Evolutionary conservation across 2,797 vertebrate species (phyloP), one percentile per base, ranked within the genome.

Genomic region (Haliaeetus albicilla): DNA sequence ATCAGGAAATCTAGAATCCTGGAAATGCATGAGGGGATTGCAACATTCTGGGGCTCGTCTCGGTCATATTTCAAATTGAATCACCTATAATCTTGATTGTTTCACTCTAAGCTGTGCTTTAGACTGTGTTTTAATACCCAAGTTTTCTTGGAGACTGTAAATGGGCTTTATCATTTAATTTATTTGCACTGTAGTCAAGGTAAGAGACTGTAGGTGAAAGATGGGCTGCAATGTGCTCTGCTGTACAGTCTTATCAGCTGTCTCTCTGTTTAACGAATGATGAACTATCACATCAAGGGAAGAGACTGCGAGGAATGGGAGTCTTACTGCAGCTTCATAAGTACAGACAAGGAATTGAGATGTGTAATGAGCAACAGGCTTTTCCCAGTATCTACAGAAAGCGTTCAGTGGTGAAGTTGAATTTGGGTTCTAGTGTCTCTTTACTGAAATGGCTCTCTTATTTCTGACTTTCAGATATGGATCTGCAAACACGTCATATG

Each of bases 401-500:
- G 41, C 6, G 17, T 25, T 65, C 6, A 6, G 53, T 7, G 27
- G 2, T 33, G 59, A 44, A 70, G 41, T 2, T 25, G 63, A 33
- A 2, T n/a, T 60, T 30, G 69, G 4, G 7, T 48, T 44, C 48
- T 18, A 2, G 19, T 3, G 3, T 20, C 5, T 3, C 0, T 22
- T 48, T 53, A 3, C 69, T 61, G 41, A n/a, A 33, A 8, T 1
- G 6, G 0, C 4, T 74, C 11, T 69, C 6, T 31, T n/a, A 3
- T 46, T 49, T 61, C 61, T 92, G 48, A 0, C 56, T 83, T 43
- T 8, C 97, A 99, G 99, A 99, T 65, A 98, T 98, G 35, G 99
- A 99, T 46, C 97, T 98, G 96, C 99, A 99, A 95, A 97, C 98
- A 41, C 98, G 99, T 41, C 99, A 99, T 93, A 99, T 99, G 99